Evolutionary conservation across 2,113 vertebrate genomes (phyloP).

Genomic region (Stegastes partitus): DNA sequence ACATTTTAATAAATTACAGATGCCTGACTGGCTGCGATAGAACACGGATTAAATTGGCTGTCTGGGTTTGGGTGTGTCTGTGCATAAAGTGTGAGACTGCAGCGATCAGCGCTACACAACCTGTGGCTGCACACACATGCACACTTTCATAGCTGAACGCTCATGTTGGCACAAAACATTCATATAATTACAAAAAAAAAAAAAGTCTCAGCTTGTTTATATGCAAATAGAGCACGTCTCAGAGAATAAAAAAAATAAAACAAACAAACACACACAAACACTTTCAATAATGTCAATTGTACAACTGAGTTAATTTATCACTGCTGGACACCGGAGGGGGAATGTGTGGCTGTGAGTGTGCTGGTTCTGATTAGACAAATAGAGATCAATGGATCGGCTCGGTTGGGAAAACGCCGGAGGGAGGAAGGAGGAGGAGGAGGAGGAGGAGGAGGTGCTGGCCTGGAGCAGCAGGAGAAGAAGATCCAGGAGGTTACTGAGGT

Average conservation of each 20-base stretch:
- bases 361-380: constrained; percentile 65
- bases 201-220: constrained; percentile 26
- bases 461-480: constrained; percentile 12
- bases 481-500: constrained; percentile 15
- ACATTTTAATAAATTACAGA: constrained; percentile 72
- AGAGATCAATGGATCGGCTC: constrained; percentile 63
- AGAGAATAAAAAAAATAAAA: too few species aligned
- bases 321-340: constrained; percentile 67
- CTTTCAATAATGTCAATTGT: constrained; percentile 57
- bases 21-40: constrained; percentile 21
- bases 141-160: neutral
- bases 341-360: constrained; percentile 15
- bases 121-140: constrained; percentile 32
- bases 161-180: neutral
- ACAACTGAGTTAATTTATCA: constrained; percentile 75
- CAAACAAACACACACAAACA: neutral
- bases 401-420: constrained; percentile 21
- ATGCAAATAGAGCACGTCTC: constrained; percentile 38
- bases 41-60: constrained; percentile 32
- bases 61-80: constrained; percentile 29
- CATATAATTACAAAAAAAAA: neutral
- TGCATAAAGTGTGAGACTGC: constrained; percentile 58
- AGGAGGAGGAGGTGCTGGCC: neutral
- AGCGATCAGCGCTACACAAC: constrained; percentile 23
- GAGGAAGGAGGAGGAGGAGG: constrained; percentile 2